Base-by-base conservation (phyloP, 1,140 invertebrate genomes). In the Ruditapes philippinarum region DNA sequence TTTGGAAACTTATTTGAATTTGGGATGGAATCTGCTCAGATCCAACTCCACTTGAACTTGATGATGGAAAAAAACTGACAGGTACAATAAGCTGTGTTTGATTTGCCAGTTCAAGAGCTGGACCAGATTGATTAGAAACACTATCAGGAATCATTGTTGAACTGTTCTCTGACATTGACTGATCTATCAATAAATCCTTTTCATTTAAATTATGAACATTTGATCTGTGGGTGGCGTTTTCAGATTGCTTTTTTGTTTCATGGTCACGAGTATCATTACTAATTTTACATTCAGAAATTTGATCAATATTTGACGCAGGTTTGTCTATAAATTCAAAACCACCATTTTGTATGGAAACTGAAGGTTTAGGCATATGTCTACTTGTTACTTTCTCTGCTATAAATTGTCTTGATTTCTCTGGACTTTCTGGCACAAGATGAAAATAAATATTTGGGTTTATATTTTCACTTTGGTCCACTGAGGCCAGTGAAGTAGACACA, bases 1-100 rank as follows among this genome's bases (percentile, higher is more conserved):
- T 81, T 33, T 62, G n/a, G 40, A 62, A 45, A 31, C 57, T 81
- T 4, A 65, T 81, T 22, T 81, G 79, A 65, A 81, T 81, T 36
- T 81, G 79, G 3, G 79, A 81, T 25, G 57, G 79, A 36, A 81
- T n/a, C n/a, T 57, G 42, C n/a, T 54, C n/a, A 38, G 9, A 5
- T 25, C 9, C 11, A 5, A 4, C 28, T 49, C 17, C 9, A 31
- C 33, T 51, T 51, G 45, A 0, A 19, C 31, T 5, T 2, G 49
- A 40, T 1, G 36, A 9, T 9, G 54, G 57, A 62, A 65, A 28
- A 36, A 51, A 65, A n/a, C 25, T 81, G 0, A 81, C 79, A n/a
- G 60, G 54, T 0, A 40, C 22, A 40, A 62, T 38, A 1, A 70
- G 33, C 62, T 65, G 65, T 70, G 65, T 36, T 70, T 70, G 65